These are phyloP conservation scores for Creontiades dilutus DNA, from an alignment of 2,888 invertebrate genomes.

Conservation along the genomic window DNA sequence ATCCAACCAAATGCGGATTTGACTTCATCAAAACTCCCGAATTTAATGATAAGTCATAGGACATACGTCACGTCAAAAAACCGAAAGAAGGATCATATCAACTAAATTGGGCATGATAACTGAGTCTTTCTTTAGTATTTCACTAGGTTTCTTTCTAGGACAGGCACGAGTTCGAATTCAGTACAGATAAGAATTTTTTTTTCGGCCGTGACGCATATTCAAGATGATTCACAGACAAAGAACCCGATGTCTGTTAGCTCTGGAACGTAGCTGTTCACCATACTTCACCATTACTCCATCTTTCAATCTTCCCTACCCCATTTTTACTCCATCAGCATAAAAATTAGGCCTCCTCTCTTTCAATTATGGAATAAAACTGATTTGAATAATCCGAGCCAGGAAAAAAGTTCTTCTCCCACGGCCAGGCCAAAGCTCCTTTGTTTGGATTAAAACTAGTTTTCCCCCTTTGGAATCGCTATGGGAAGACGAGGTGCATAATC, in stretches of 20 bases:
- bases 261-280: neutral
- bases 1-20: no score
- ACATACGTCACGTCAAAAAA: no score
- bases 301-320: neutral
- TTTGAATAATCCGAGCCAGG: slow-evolving; percentile 55
- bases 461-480: neutral
- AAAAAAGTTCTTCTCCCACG: neutral
- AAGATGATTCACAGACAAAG: no score
- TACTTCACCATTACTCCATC: neutral
- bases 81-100: no score
- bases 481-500: slow-evolving; percentile 57
- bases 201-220: no score
- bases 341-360: slow-evolving; percentile 55
- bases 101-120: no score
- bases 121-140: no score
- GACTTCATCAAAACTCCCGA: no score
- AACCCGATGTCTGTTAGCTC: neutral
- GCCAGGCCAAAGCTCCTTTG: slow-evolving; percentile 1
- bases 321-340: slow-evolving; percentile 37
- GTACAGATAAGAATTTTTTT: no score
- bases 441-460: slow-evolving; percentile 62
- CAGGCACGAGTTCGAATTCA: no score
- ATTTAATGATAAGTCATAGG: no score
- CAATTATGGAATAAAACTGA: slow-evolving; percentile 53
- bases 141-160: no score